These are phyloP conservation scores for Zaprionus davidi DNA, from an alignment of 1,140 invertebrate genomes.

Conservation along the genomic window DNA sequence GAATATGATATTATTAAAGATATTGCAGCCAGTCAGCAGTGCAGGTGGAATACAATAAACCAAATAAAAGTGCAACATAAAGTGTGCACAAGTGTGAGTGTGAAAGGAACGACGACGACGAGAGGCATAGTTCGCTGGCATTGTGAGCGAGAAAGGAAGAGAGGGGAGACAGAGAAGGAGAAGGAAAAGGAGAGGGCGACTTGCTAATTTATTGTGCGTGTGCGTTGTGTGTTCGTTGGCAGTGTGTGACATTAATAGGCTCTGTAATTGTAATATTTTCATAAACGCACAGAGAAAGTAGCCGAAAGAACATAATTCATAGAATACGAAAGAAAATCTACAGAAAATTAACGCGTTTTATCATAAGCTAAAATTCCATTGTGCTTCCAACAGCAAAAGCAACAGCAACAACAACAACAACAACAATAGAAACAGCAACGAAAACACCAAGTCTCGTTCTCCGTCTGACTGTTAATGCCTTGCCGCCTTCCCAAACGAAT, in stretches of 20 bases:
- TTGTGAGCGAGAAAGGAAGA: constrained; percentile 34
- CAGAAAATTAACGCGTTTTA: constrained; percentile 1
- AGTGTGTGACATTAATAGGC: constrained; percentile 38
- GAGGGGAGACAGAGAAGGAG: constrained; percentile 7
- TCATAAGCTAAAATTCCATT: constrained; percentile 25
- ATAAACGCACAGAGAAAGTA: constrained; percentile 5
- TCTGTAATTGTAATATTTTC: constrained; percentile 33
- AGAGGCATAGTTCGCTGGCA: constrained; percentile 41
- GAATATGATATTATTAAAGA: constrained; percentile 40
- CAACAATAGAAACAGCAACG: constrained; percentile 17
- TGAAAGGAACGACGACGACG: constrained; percentile 15
- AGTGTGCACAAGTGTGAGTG: constrained; percentile 33
- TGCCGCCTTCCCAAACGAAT: constrained; percentile 40
- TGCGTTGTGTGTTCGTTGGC: constrained; percentile 36
- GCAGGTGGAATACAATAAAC: constrained; percentile 28
- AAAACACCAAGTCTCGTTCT: constrained; percentile 32
- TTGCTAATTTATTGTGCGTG: constrained; percentile 53
- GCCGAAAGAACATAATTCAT: not conserved
- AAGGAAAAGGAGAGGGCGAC: constrained; percentile 27
- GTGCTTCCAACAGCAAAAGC: constrained; percentile 32
- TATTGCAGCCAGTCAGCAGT: constrained; percentile 33
- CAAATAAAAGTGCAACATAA: constrained; percentile 36
- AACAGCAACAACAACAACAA: not conserved
- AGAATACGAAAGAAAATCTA: not conserved
- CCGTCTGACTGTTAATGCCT: constrained; percentile 37